Evolutionary conservation across 2,113 vertebrate species (phyloP).

Genomic region (Proteles cristata): DNA sequence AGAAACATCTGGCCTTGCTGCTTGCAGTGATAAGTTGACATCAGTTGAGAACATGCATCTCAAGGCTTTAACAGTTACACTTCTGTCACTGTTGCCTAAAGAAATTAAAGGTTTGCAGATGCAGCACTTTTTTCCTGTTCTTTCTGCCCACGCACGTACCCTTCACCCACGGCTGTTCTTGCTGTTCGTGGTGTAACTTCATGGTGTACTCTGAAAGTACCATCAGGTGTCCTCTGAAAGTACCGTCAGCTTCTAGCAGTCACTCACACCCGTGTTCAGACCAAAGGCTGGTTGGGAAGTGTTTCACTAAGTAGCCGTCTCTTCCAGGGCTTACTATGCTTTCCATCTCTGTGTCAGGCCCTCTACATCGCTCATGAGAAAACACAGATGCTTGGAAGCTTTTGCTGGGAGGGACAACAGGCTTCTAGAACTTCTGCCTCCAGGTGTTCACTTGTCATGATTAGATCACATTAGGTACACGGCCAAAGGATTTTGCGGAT

Average conservation of each 20-base stretch:
- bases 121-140: rapidly evolving
- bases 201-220: background rate
- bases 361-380: background rate
- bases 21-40: background rate
- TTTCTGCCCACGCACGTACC: rapidly evolving
- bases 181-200: background rate
- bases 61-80: background rate
- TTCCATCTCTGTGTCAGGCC: background rate
- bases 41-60: too few species aligned
- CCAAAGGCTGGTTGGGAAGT: too few species aligned
- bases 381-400: background rate
- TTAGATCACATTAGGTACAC: background rate
- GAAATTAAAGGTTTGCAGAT: background rate
- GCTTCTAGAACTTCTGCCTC: background rate
- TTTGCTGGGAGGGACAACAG: background rate
- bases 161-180: background rate
- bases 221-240: background rate
- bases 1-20: background rate
- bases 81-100: background rate
- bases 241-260: rapidly evolving
- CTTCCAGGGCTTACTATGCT: background rate
- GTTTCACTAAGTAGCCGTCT: background rate
- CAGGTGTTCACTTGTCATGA: background rate
- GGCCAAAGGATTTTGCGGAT: background rate
- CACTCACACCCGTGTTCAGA: rapidly evolving